phyloP scores from a whole-genome alignment of 2,888 invertebrate species.

The Autographa gamma region DNA sequence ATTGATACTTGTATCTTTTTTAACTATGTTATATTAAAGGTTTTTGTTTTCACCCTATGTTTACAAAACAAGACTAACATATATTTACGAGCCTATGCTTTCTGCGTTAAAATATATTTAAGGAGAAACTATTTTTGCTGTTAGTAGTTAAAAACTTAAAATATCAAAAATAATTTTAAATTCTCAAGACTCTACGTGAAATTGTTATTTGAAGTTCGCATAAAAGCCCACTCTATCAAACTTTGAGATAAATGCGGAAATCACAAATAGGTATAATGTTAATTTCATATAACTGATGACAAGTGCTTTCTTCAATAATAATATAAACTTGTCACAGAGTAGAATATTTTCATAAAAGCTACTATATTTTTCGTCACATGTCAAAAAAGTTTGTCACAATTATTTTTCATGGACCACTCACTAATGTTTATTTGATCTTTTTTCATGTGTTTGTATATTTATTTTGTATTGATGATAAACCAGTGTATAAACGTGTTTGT shows the following conservation, averaged over 20 bases:
- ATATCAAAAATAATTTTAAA: no score
- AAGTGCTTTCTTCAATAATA: background rate
- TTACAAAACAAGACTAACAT: no score
- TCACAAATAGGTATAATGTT: background rate
- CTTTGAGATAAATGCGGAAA: background rate
- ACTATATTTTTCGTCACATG: constrained; percentile 3
- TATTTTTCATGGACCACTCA: constrained; percentile 16
- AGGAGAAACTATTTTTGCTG: no score
- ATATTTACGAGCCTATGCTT: no score
- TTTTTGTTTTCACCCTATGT: no score
- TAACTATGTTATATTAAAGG: no score
- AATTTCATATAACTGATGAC: background rate
- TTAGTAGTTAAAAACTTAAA: no score
- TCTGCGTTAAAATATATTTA: no score
- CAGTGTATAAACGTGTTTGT: constrained; percentile 24
- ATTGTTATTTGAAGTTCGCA: no score
- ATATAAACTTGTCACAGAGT: background rate
- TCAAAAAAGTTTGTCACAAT: constrained; percentile 15
- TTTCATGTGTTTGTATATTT: constrained; percentile 17
- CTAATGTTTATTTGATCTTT: constrained; percentile 39
- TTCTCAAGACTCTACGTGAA: no score
- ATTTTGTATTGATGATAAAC: constrained; percentile 24
- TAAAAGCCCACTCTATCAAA: no score
- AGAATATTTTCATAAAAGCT: background rate
- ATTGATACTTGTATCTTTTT: no score